Conservation (phyloP, 37 sponge, comb jelly and placozoan genomes). For the Bolinopsis microptera region DNA sequence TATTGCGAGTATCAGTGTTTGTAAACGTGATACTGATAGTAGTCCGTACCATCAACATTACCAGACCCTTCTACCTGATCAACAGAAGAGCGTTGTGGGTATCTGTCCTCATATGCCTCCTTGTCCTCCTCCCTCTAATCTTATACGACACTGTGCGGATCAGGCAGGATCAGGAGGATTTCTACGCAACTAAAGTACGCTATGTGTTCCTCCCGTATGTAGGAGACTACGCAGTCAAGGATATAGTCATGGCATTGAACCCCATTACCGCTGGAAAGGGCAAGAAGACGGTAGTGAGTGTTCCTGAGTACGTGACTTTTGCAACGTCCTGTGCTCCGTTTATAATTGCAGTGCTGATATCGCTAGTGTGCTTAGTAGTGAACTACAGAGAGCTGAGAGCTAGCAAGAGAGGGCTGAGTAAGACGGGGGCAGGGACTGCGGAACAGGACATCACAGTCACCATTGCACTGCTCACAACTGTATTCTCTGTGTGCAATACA, state of each 20-base stretch:
- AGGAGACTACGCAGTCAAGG: not conserved
- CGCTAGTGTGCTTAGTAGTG: not conserved
- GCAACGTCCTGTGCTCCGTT: not conserved
- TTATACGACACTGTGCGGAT: not conserved
- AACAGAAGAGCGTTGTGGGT: not conserved
- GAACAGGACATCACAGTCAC: not conserved
- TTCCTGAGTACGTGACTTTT: not conserved
- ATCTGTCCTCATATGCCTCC: not conserved
- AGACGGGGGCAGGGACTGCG: not conserved
- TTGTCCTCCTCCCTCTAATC: not conserved
- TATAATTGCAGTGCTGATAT: not conserved
- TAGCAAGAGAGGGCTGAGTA: not conserved
- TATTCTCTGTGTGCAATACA: not conserved
- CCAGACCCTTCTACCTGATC: not conserved
- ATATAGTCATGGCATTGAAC: not conserved
- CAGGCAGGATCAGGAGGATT: not conserved
- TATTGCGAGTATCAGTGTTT: not conserved
- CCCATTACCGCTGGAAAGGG: not conserved
- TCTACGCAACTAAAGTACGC: not conserved
- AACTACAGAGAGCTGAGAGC: not conserved
- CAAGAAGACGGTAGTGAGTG: not conserved
- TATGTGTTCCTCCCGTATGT: not conserved
- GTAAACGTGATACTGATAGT: not conserved
- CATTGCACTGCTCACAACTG: not conserved
- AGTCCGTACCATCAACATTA: slow-evolving; percentile 16